Base-by-base conservation (phyloP, 2,797 vertebrate species). In the Urocyon cinereoargenteus region DNA sequence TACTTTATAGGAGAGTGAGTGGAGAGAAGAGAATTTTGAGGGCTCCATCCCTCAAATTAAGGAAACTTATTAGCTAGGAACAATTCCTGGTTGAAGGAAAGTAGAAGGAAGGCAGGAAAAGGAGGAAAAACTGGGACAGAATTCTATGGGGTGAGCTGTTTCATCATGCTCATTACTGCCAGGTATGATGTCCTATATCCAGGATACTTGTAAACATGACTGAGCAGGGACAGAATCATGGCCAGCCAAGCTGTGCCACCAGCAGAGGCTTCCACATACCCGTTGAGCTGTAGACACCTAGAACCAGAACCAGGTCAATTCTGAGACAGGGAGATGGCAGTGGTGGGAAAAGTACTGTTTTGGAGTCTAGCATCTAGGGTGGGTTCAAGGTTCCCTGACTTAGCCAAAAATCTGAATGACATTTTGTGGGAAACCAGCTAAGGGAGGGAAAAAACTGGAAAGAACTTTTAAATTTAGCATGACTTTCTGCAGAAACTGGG, bases 351-450 rank as follows among this genome's bases (percentile, higher is more conserved):
- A 45, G 53, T 61, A 11, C 28, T 75, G n/a, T 70, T 78, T 64
- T 45, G 18, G 61, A 91, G 19, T 16, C 79, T 36, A 68, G 31
- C 10, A 24, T 36, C 45, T 45, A 72, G 24, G 3, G 11, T 49
- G 13, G 15, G 36, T 53, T 91, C 45, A 51, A 31, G 45, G 90
- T 64, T 89, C 55, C 36, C 12, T 79, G n/a, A 49, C 7, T 36
- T 18, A n/a, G 57, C 12, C 51, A 88, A 91, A 90, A 90, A 81
- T 34, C 6, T 83, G 61, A 94, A 92, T 21, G 53, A 73, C 6
- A 77, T 36, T 93, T 94, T 87, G 19, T 87, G 14, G 28, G 34
- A 96, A 90, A 97, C 6, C 24, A 66, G n/a, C 66, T 82, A 92
- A 93, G 21, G 78, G 14, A 45, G 18, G 40, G 3, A 3, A 34